phyloP scores from a whole-genome alignment of 2,797 vertebrate genomes.

The Oreortyx pictus region DNA sequence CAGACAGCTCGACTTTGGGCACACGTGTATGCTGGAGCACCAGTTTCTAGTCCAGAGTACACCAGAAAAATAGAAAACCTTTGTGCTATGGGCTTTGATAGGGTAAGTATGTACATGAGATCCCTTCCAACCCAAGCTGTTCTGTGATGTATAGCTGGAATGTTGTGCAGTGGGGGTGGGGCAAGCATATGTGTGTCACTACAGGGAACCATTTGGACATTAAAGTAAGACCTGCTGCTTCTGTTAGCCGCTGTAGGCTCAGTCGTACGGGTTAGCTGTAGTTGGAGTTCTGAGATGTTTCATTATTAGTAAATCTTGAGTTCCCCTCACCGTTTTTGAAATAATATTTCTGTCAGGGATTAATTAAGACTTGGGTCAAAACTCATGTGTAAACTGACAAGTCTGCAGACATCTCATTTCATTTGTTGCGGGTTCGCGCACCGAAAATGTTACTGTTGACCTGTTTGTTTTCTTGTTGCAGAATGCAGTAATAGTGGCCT shows the following conservation, averaged over 20 bases:
- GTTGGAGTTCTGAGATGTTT: neutral
- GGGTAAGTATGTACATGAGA: slow-evolving; percentile 84
- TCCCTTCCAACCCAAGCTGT: too few relatives aligned
- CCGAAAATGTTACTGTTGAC: slow-evolving; percentile 21
- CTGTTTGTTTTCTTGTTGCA: slow-evolving; percentile 76
- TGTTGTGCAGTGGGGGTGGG: neutral
- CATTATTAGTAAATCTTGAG: neutral
- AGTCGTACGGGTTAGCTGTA: neutral
- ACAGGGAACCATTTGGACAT: neutral
- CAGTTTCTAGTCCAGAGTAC: slow-evolving; percentile 96
- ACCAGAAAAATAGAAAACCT: slow-evolving; percentile 99
- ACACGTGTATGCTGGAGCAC: slow-evolving; percentile 95
- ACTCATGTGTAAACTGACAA: neutral
- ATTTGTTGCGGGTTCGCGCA: neutral
- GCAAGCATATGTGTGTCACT: neutral
- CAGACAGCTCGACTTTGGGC: slow-evolving; percentile 98
- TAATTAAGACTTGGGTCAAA: neutral
- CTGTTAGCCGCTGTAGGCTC: neutral
- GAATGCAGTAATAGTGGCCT: slow-evolving; percentile 99
- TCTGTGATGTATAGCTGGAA: neutral
- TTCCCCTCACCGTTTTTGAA: neutral
- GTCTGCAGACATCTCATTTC: neutral
- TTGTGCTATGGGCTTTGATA: slow-evolving; percentile 99
- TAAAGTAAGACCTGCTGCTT: neutral
- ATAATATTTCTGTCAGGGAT: neutral